phyloP scores from a whole-genome alignment of 1,140 invertebrate genomes.

The Armadillidium nasatum region DNA sequence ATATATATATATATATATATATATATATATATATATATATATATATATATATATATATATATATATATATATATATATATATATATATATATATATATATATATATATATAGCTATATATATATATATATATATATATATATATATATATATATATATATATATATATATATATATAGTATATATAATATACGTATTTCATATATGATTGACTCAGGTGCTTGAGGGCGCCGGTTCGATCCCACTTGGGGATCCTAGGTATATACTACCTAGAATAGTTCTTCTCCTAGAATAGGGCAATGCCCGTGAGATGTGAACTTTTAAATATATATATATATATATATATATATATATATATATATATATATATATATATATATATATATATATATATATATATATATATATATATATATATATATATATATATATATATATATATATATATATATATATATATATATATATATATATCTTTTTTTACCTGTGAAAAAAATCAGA shows the following conservation, averaged over 20 bases:
- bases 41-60: slow-evolving; percentile 3
- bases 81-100: slow-evolving; percentile 9
- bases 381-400: slow-evolving; percentile 23
- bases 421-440: slow-evolving; percentile 23
- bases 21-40: slow-evolving; percentile 23
- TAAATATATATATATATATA: too few species aligned
- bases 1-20: slow-evolving; percentile 11
- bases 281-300: too few species aligned
- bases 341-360: too few species aligned
- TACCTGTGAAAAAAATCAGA: slow-evolving; percentile 39
- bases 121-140: too few species aligned
- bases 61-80: slow-evolving; percentile 19
- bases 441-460: slow-evolving; percentile 12
- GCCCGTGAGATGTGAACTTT: too few species aligned
- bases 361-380: slow-evolving; percentile 20
- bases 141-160: too few species aligned
- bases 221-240: too few species aligned
- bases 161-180: too few species aligned
- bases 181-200: too few species aligned
- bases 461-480: background rate
- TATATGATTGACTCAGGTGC: too few species aligned
- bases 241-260: too few species aligned
- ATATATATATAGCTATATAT: background rate
- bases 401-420: slow-evolving; percentile 23
- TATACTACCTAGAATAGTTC: too few species aligned